Evolutionary conservation across 2,888 invertebrate genomes (phyloP).

Genomic region (Frankliniella intonsa): DNA sequence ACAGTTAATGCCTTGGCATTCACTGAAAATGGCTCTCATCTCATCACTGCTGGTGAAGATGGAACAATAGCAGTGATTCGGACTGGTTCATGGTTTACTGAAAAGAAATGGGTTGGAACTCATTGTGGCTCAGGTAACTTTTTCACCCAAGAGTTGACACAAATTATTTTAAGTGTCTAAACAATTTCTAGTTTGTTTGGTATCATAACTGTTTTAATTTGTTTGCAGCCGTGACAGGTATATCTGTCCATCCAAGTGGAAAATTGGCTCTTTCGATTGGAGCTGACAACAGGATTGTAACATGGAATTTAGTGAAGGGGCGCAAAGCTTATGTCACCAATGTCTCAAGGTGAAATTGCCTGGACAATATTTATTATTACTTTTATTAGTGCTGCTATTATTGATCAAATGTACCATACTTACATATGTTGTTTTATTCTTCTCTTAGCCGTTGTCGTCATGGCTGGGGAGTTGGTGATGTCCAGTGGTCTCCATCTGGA

Average conservation of each 20-base stretch:
- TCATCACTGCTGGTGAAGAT: constrained; percentile 80
- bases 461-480: constrained; percentile 42
- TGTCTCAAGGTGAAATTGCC: constrained; percentile 58
- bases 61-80: constrained; percentile 76
- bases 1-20: constrained; percentile 76
- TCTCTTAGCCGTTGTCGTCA: constrained; percentile 41
- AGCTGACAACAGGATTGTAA: constrained; percentile 73
- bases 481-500: constrained; percentile 71
- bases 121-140: constrained; percentile 55
- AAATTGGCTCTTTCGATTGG: constrained; percentile 84
- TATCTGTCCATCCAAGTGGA: constrained; percentile 83
- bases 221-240: constrained; percentile 61
- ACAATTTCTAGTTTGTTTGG: constrained; percentile 10
- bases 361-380: constrained; percentile 47
- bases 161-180: constrained; percentile 24
- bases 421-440: background rate
- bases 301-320: constrained; percentile 93
- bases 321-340: constrained; percentile 87
- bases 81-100: constrained; percentile 78
- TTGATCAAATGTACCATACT: background rate
- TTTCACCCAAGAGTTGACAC: background rate
- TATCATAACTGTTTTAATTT: background rate
- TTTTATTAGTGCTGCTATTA: constrained; percentile 42
- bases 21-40: constrained; percentile 68
- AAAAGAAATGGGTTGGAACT: constrained; percentile 75